Percentiles rank a stretch among this genome's conserved stretches.
These are phyloP conservation scores for Mactra quadrangularis DNA, from an alignment of 1,140 invertebrate species.

Conservation along the genomic window DNA sequence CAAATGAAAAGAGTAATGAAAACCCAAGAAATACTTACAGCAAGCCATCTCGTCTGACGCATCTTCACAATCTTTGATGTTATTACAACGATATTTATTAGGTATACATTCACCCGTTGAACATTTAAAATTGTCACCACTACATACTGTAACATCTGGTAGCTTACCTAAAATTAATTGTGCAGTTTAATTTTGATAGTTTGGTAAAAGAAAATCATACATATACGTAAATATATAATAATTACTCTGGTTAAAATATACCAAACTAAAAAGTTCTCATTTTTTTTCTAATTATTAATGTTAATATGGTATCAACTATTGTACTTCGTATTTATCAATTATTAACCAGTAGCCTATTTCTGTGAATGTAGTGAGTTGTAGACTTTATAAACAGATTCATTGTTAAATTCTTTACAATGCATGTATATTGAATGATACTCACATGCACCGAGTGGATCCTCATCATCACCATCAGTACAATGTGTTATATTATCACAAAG, in stretches of 20 bases:
- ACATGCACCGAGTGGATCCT: constrained; percentile 81
- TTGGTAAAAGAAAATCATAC: too few relatives aligned
- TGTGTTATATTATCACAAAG: constrained; percentile 94
- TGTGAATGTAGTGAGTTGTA: background rate
- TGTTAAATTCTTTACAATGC: background rate
- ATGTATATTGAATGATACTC: background rate
- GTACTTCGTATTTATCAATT: too few relatives aligned
- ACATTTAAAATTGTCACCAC: constrained; percentile 85
- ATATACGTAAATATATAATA: too few relatives aligned
- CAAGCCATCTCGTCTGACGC: constrained; percentile 96
- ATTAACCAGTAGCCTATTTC: background rate
- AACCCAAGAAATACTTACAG: constrained; percentile 88
- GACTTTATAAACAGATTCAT: background rate
- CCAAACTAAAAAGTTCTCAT: too few relatives aligned
- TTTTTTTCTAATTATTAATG: too few relatives aligned
- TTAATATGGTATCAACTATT: too few relatives aligned
- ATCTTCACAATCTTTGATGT: constrained; percentile 95
- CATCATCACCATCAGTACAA: constrained; percentile 95
- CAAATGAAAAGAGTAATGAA: too few relatives aligned
- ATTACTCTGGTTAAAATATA: too few relatives aligned
- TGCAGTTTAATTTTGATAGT: too few relatives aligned
- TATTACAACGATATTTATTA: constrained; percentile 88
- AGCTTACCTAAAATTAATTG: constrained; percentile 61
- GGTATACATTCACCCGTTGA: constrained; percentile 86
- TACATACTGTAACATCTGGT: constrained; percentile 51